These are phyloP conservation scores for Austrolebias charrua DNA, from an alignment of 2,797 vertebrate species.

Conservation along the genomic window DNA sequence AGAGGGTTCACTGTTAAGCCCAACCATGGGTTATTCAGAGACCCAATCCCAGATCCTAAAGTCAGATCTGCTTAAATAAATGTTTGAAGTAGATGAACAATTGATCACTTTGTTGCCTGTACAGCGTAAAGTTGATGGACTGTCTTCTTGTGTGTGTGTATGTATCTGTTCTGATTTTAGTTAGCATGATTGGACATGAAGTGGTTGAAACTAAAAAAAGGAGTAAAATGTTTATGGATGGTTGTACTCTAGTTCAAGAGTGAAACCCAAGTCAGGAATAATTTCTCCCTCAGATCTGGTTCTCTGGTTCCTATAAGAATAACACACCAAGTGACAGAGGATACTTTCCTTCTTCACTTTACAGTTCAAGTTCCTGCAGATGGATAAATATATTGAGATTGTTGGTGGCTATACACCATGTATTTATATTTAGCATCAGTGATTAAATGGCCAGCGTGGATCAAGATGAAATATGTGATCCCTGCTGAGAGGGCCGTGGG, in stretches of 20 bases:
- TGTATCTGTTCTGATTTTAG: constrained; percentile 8
- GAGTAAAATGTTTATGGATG: constrained; percentile 32
- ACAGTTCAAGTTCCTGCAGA: constrained; percentile 15
- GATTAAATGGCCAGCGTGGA: constrained; percentile 1
- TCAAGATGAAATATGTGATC: constrained; percentile 13
- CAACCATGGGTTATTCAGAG: constrained; percentile 29
- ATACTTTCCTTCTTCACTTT: constrained; percentile 3
- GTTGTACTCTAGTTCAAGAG: constrained; percentile 23
- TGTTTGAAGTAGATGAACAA: background rate
- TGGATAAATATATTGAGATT: background rate
- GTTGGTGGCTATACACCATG: constrained; percentile 15
- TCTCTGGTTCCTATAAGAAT: constrained; percentile 13
- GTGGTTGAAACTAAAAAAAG: constrained; percentile 23
- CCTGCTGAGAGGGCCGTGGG: constrained; percentile 13
- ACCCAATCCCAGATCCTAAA: constrained; percentile 23
- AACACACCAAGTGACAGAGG: background rate
- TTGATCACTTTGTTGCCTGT: background rate
- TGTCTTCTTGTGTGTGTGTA: background rate
- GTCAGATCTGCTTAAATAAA: constrained; percentile 29
- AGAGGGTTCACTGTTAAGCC: constrained; percentile 47
- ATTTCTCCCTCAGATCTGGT: constrained; percentile 14
- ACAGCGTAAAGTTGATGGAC: background rate
- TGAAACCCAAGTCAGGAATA: constrained; percentile 23
- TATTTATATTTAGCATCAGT: constrained; percentile 11
- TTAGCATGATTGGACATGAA: constrained; percentile 1